Base-by-base conservation (phyloP, 1,140 invertebrate species). In the Zophobas morio region DNA sequence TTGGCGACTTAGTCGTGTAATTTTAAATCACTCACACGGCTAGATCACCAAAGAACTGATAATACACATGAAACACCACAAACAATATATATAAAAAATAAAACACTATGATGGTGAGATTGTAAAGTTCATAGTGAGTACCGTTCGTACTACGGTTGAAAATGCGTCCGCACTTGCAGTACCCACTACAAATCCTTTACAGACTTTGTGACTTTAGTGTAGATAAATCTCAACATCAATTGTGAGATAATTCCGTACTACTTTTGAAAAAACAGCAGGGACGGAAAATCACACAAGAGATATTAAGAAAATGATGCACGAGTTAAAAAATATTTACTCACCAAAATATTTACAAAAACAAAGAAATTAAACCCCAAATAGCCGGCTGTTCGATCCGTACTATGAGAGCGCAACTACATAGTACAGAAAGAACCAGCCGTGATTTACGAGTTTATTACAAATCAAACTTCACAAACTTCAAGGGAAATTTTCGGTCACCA, bases 21-120 rank as follows among this genome's bases (percentile, higher is more conserved):
- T 60, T 74, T 78, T 40, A 8, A 78, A 79, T 70, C 34, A 75
- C 78, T 85, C 85, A 86, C 85, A 85, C 84, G 85, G 85, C 85
- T 86, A 86, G 85, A 86, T 85, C 84, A 86, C 85, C 85, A 86
- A 86, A 86, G 85, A 85, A 79, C 54, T 70, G 76, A 75, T 40
- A 56, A 70, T 34, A 6, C 37, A 46, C 66, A 5, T 1, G 36
- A 1, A 76, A 75, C n/a, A 60, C 35, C 20, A 20, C 20, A 20
- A 20, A 20, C 20, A 20, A 20, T 20, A 20, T 0, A 20, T 20
- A 20, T 20, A 20, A 20, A 20, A 20, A 20, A 20, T 20, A 20
- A 20, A 20, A 20, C 20, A 20, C 20, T 20, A 20, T 20, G 20
- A 20, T 20, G 20, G 20, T 20, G 20, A 20, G 20, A 20, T 20